Conservation (phyloP, 2,797 vertebrate species). For the Leucoraja ocellata region DNA sequence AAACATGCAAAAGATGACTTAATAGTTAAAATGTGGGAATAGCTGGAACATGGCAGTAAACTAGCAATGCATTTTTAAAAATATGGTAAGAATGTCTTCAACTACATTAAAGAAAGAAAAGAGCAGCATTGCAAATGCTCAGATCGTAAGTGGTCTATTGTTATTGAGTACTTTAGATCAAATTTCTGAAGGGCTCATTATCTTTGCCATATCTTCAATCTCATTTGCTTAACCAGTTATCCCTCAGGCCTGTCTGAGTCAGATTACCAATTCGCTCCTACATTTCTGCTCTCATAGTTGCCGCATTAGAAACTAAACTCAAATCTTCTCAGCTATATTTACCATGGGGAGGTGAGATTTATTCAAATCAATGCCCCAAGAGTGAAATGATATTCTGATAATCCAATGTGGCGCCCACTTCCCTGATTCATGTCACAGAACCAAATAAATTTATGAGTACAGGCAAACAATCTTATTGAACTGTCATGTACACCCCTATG, state of each 20-base stretch:
- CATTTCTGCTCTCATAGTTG: neutral
- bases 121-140: neutral
- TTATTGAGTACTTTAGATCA: neutral
- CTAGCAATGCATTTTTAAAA: too few species aligned
- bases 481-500: neutral
- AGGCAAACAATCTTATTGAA: neutral
- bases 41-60: too few species aligned
- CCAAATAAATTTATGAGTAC: neutral
- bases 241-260: conserved; percentile 2
- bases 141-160: neutral
- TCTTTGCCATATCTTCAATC: neutral
- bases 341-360: neutral
- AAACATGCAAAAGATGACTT: too few species aligned
- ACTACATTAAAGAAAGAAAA: too few species aligned
- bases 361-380: neutral
- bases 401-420: neutral
- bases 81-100: too few species aligned
- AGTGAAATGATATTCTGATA: neutral
- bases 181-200: neutral
- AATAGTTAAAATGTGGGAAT: too few species aligned
- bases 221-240: neutral
- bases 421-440: neutral
- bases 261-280: neutral
- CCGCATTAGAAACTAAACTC: neutral
- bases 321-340: neutral